phyloP scores from a whole-genome alignment of 2,113 vertebrate genomes.

The Sphyrna mokarran region DNA sequence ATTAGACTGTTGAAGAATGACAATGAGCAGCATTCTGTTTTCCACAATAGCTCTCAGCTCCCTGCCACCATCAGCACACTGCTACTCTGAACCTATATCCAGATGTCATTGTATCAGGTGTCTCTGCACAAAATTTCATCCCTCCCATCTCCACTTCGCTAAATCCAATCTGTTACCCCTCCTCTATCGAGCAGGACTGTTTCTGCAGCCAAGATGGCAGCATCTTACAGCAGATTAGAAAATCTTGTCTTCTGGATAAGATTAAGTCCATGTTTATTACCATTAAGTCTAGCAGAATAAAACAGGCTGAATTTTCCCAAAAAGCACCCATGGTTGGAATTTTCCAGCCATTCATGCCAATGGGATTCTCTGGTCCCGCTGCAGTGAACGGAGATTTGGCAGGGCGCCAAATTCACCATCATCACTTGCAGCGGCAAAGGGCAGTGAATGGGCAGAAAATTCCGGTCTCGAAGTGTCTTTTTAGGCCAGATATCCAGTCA shows the following conservation, averaged over 20 bases:
- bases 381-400: no score
- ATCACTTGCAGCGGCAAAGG: no score
- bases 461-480: no score
- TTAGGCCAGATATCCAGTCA: no score
- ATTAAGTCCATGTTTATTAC: neutral
- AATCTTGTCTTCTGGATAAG: neutral
- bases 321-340: no score
- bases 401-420: no score
- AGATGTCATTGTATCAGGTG: neutral
- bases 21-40: neutral
- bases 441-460: no score
- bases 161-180: neutral
- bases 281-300: neutral
- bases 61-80: neutral
- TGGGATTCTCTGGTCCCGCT: no score
- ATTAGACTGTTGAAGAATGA: neutral
- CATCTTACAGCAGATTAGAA: neutral
- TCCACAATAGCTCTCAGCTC: neutral
- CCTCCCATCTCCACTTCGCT: neutral
- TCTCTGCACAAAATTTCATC: neutral
- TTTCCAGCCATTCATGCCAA: neutral
- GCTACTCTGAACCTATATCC: neutral
- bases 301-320: neutral
- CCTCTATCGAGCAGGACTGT: no score
- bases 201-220: neutral